Evolutionary conservation across 1,140 invertebrate genomes (phyloP).

Genomic region (Drosophila cardini): DNA sequence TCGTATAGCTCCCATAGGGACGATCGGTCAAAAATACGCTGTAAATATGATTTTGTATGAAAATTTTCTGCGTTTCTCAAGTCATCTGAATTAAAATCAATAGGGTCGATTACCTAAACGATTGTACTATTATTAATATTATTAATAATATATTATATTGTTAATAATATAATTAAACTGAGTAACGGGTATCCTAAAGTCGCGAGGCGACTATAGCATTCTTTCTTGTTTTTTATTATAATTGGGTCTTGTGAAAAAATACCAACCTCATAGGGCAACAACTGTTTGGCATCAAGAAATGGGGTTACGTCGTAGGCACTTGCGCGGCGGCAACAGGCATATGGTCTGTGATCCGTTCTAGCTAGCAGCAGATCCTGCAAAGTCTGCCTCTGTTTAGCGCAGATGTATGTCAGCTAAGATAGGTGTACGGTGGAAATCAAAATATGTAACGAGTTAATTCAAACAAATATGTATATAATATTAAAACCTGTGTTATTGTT

Average conservation of each 20-base stretch:
- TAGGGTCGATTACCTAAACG: too few relatives aligned
- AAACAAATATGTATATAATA: neutral
- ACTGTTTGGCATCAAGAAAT: slow-evolving; percentile 95
- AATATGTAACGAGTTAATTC: neutral
- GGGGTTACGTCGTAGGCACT: slow-evolving; percentile 91
- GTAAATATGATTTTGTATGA: too few relatives aligned
- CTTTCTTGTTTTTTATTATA: too few relatives aligned
- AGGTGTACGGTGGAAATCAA: neutral
- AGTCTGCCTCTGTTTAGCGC: slow-evolving; percentile 93
- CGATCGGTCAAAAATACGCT: too few relatives aligned
- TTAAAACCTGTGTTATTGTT: slow-evolving; percentile 77
- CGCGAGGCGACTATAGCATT: too few relatives aligned
- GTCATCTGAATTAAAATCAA: too few relatives aligned
- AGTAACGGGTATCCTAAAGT: too few relatives aligned
- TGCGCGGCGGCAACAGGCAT: slow-evolving; percentile 90
- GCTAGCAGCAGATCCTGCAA: slow-evolving; percentile 92
- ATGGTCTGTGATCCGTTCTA: slow-evolving; percentile 89
- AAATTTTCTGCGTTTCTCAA: too few relatives aligned
- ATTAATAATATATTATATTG: too few relatives aligned
- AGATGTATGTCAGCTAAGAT: slow-evolving; percentile 92
- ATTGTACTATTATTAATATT: too few relatives aligned
- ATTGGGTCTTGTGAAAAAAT: neutral
- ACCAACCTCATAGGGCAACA: slow-evolving; percentile 91
- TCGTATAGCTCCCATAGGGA: too few relatives aligned
- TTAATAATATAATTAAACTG: too few relatives aligned